Evolutionary conservation across 1,140 invertebrate genomes (phyloP), one percentile per base, ranked within the genome.

Genomic region (Trichomalopsis sarcophagae): DNA sequence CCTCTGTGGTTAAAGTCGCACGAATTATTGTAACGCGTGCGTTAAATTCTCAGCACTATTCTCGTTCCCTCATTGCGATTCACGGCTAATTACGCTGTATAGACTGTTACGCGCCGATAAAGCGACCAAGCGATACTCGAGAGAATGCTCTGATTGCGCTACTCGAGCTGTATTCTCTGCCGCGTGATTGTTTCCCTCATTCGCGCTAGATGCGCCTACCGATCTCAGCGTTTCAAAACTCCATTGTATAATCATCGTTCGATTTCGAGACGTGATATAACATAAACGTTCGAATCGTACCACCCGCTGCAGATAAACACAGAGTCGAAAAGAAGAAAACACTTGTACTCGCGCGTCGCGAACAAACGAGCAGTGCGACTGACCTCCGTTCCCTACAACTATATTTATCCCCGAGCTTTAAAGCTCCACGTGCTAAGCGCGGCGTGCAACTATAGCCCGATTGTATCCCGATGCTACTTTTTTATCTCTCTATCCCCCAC

Each of bases 341-440:
- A 62, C 55, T 62, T 62, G 27, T 11, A 74, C 11, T 36, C 17
- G 9, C 36, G 33, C 36, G 27, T 27, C 27, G 36, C 30, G 40
- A 36, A 75, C 17, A 40, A 33, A 36, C 73, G 73, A 75, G 73
- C 87, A 89, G 90, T 91, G 91, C 90, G 90, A 91, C 89, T 91
- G 91, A 91, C 90, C 90, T 91, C 91, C 89, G 91, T 91, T 90
- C 86, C 87, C 87, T 87, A 90, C 90, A 89, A 91, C 91, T 92
- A 92, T 91, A 92, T 92, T 92, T 92, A 91, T 91, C 89, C 86
- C 88, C 87, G 84, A 44, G 87, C 68, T 81, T 86, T 89, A 87
- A 90, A 89, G 87, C 89, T 86, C 90, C 87, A 88, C 89, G 90
- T 91, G 90, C 89, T 89, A 88, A 83, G 71, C 47, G 11, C 47